Evolutionary conservation across 23 tunicate species (phyloP), one percentile per base, ranked within the genome.

Genomic region (Clavelina lepadiformis): DNA sequence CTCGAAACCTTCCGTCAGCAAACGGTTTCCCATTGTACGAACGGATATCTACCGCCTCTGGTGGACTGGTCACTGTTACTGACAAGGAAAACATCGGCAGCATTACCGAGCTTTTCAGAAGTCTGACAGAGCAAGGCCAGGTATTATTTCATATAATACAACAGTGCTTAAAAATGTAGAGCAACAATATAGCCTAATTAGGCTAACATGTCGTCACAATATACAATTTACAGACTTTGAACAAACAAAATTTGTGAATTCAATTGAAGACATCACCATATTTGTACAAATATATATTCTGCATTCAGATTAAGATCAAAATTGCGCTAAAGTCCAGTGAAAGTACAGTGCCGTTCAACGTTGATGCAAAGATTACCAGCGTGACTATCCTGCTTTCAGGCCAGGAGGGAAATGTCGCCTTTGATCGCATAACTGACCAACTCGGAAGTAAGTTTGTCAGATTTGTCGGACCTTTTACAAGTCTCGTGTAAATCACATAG

Each of bases 51-150:
- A 18, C 20, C 4, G 51, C 63, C 8, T 41, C 79, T 35, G 94
- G 94, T 0, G 94, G 94, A 32, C 28, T 51, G 54, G 80, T 73
- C n/a, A 63, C 82, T 8, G 67, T 68, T 0, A 82, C 83, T 1
- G 24, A 28, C 46, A 77, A 73, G 33, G 57, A 35, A 11, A 74
- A 71, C 45, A 70, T 85, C 31, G 59, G 56, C 11, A 38, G 70
- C 4, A 72, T 72, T 46, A 69, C 94, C 18, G 76, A 76, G 33
- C 46, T 85, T 20, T 68, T 85, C 60, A 63, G 35, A 25, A 67
- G 79, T 15, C 33, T 82, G 6, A 85, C 94, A 29, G 72, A 34
- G 5, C 94, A 85, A 78, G 94, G 94, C 20, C 94, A 49, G 80
- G 94, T n/a, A n/a, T n/a, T n/a, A n/a, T n/a, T n/a, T n/a, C n/a